These are phyloP conservation scores for Nomada ferruginata DNA, from an alignment of 2,888 invertebrate species.

Conservation along the genomic window DNA sequence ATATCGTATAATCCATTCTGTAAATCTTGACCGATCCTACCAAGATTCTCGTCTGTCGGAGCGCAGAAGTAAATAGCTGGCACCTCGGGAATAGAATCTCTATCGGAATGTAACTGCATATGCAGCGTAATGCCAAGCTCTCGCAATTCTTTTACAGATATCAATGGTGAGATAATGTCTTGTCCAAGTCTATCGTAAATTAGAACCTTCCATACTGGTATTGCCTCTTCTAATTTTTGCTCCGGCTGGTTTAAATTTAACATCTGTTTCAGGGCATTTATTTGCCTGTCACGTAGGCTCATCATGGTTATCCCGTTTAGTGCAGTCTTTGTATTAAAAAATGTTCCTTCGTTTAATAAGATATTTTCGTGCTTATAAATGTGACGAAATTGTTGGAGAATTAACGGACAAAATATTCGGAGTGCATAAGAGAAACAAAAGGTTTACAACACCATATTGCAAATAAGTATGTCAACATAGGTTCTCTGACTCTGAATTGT, in stretches of 20 bases:
- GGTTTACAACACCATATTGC: constrained; percentile 20
- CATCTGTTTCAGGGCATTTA: constrained; percentile 96
- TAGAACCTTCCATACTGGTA: constrained; percentile 98
- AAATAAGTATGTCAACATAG: constrained; percentile 58
- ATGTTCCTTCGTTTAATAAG: background rate
- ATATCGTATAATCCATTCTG: constrained; percentile 96
- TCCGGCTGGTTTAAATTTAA: constrained; percentile 94
- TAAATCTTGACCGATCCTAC: constrained; percentile 95
- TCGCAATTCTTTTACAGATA: constrained; percentile 97
- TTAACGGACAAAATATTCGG: background rate
- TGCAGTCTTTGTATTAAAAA: constrained; percentile 4
- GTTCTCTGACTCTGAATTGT: constrained; percentile 42
- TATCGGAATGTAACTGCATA: constrained; percentile 95
- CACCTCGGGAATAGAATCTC: constrained; percentile 98
- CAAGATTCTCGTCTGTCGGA: constrained; percentile 98
- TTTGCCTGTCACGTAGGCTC: constrained; percentile 89
- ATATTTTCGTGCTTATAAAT: background rate
- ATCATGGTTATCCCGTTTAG: constrained; percentile 85
- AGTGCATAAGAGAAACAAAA: constrained; percentile 20
- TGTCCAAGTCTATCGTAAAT: constrained; percentile 98
- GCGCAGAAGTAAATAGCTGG: constrained; percentile 99
- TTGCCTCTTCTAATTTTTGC: constrained; percentile 90
- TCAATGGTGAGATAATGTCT: constrained; percentile 98
- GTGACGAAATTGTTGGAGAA: background rate
- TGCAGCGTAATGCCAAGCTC: constrained; percentile 99